These are phyloP conservation scores for Oncorhynchus clarkii DNA, from an alignment of 2,113 vertebrate species.

Conservation along the genomic window DNA sequence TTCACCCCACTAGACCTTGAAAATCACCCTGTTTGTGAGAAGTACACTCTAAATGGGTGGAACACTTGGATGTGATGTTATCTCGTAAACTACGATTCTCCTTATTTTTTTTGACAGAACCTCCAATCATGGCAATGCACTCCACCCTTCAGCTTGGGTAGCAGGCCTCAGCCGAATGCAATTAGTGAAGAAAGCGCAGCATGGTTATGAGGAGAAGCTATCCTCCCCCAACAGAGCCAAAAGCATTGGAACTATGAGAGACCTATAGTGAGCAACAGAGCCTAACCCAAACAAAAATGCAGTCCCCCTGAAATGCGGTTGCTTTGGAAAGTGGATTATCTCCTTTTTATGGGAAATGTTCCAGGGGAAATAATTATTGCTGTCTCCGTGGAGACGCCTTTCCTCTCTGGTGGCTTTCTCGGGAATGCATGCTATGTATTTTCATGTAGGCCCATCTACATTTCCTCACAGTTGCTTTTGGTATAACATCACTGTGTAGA, in stretches of 20 bases:
- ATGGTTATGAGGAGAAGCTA: slow-evolving; percentile 5
- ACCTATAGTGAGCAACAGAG: neutral
- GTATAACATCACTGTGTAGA: neutral
- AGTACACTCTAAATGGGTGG: neutral
- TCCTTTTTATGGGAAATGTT: slow-evolving; percentile 36
- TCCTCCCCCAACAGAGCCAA: neutral
- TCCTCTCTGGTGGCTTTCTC: slow-evolving; percentile 20
- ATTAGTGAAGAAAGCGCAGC: slow-evolving; percentile 5
- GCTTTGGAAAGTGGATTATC: slow-evolving; percentile 26
- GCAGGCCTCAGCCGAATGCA: slow-evolving; percentile 6
- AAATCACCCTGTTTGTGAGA: too few relatives aligned
- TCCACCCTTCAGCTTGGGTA: slow-evolving; percentile 6
- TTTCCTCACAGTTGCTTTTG: slow-evolving; percentile 22
- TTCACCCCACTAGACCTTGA: too few relatives aligned
- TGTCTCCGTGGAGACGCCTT: slow-evolving; percentile 24
- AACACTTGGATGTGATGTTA: neutral
- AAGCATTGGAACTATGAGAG: neutral
- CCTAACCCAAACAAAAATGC: slow-evolving; percentile 24
- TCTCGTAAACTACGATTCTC: neutral
- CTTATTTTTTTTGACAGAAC: neutral
- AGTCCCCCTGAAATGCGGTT: slow-evolving; percentile 4
- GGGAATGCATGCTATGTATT: slow-evolving; percentile 29
- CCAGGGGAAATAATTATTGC: slow-evolving; percentile 18
- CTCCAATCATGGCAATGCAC: slow-evolving; percentile 9
- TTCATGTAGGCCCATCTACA: slow-evolving; percentile 7